Percentiles rank a stretch among this genome's conserved stretches.
These are phyloP conservation scores for Apteryx mantelli DNA, from an alignment of 2,113 vertebrate species.

Conservation along the genomic window DNA sequence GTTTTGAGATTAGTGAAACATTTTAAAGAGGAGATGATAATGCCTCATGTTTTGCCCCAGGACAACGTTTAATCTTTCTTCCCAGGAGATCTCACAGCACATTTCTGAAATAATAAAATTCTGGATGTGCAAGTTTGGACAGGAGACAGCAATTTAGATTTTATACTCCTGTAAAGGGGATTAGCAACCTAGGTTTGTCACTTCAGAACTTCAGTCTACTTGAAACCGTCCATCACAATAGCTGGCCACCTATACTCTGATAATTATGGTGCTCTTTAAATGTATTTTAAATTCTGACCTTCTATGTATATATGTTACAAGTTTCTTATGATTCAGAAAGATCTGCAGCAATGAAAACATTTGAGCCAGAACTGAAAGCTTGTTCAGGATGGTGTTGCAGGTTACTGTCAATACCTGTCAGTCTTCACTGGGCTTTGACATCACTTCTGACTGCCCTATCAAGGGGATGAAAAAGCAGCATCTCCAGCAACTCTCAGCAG, in stretches of 20 bases:
- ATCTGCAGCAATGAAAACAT: not conserved
- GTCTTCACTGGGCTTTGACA: not conserved
- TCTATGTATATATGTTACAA: not conserved
- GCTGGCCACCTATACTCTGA: not conserved
- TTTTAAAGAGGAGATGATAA: slow-evolving; percentile 9
- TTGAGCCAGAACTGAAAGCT: not conserved
- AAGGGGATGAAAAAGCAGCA: not conserved
- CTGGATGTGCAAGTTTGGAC: not conserved
- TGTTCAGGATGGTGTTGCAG: not conserved
- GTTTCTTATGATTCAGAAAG: not conserved
- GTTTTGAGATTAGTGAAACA: slow-evolving; percentile 6
- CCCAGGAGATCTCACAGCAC: not conserved
- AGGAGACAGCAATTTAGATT: not conserved
- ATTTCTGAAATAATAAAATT: slow-evolving; percentile 3
- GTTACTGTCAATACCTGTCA: not conserved
- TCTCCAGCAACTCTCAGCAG: not conserved
- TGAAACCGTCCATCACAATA: not conserved
- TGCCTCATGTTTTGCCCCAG: not conserved
- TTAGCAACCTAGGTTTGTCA: not conserved
- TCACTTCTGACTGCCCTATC: not conserved
- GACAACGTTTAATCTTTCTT: slow-evolving; percentile 25
- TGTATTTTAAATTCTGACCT: not conserved
- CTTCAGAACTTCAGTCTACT: not conserved
- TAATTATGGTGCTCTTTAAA: not conserved
- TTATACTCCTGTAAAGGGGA: not conserved